phyloP scores from a whole-genome alignment of 1,140 invertebrate genomes.

The Hestina assimilis region DNA sequence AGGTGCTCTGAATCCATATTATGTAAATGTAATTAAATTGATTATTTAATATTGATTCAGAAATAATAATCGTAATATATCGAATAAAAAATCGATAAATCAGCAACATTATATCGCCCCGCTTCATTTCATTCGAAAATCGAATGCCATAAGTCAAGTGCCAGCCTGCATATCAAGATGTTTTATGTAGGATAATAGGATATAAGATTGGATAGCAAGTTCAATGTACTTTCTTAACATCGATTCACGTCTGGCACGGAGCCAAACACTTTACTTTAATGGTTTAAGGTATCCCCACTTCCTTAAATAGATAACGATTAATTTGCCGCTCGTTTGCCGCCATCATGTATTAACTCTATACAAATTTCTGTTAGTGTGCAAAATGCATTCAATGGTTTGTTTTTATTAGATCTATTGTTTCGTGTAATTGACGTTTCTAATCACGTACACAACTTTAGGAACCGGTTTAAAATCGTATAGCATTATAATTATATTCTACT shows the following conservation, averaged over 20 bases:
- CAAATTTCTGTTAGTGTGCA: conserved; percentile 5
- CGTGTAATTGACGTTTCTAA: conserved; percentile 7
- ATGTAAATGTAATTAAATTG: no score
- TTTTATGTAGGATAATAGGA: conserved; percentile 40
- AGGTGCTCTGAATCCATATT: no score
- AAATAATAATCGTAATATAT: not conserved
- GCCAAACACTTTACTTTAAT: conserved; percentile 69
- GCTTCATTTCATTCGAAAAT: conserved; percentile 18
- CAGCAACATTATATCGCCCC: not conserved
- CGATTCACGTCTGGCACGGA: conserved; percentile 55
- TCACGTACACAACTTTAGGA: conserved; percentile 3
- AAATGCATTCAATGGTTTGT: conserved; percentile 1
- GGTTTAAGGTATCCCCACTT: conserved; percentile 50
- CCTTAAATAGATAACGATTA: conserved; percentile 67
- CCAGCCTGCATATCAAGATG: conserved; percentile 35
- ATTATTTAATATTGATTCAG: no score
- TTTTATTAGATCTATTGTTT: conserved; percentile 14
- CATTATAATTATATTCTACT: not conserved
- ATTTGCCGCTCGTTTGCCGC: conserved; percentile 27
- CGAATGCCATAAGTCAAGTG: conserved; percentile 20
- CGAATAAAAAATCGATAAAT: not conserved
- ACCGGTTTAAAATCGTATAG: no score
- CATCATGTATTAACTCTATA: not conserved
- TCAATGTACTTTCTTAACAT: conserved; percentile 61
- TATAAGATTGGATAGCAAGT: conserved; percentile 48